Percentiles rank a stretch among this genome's conserved stretches.
Conservation (phyloP, 2,113 vertebrate species). For the Neoarius graeffei region DNA sequence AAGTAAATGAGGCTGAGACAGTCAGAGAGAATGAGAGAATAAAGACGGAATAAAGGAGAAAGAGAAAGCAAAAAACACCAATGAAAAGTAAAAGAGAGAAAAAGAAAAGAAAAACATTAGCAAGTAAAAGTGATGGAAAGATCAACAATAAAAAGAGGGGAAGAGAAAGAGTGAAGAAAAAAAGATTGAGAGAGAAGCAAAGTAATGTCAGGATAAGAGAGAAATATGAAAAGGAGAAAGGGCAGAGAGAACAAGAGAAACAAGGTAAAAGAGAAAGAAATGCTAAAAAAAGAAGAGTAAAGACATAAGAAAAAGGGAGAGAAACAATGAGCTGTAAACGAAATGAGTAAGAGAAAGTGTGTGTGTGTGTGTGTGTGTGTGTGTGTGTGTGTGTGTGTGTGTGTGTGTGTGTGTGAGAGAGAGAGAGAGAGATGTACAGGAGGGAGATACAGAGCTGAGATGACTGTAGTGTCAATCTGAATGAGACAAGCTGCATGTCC, state of each 20-base stretch:
- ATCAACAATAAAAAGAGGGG: neutral
- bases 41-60: neutral
- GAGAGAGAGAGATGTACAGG: neutral
- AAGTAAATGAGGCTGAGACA: neutral
- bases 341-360: neutral
- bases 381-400: neutral
- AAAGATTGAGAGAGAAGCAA: too few species aligned
- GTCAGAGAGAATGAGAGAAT: neutral
- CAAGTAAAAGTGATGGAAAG: neutral
- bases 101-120: too few species aligned
- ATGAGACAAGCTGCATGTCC: neutral
- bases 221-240: neutral
- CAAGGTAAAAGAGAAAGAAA: neutral
- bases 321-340: neutral
- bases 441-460: neutral
- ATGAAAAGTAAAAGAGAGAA: too few species aligned
- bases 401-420: neutral
- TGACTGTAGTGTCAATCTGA: neutral
- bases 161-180: neutral
- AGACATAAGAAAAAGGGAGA: neutral
- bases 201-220: neutral
- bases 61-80: too few species aligned
- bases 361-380: neutral
- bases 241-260: neutral
- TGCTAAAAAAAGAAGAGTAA: too few species aligned